Evolutionary conservation across 2,797 vertebrate species (phyloP).

Genomic region (Rallus crepitans): DNA sequence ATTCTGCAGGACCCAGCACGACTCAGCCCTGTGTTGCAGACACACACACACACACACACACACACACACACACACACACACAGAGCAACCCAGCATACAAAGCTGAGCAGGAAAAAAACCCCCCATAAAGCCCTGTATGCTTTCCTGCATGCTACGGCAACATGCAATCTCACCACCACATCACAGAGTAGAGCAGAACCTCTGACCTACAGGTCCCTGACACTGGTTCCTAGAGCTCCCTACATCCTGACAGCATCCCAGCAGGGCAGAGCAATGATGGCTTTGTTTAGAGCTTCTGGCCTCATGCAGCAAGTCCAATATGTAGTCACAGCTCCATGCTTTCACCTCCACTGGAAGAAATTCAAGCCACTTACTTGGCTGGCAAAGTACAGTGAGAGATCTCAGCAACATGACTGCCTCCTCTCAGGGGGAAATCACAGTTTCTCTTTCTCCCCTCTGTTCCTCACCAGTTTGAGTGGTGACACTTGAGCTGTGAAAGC

Average conservation of each 20-base stretch:
- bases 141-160: background rate
- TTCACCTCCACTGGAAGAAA: background rate
- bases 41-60: background rate
- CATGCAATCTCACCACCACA: background rate
- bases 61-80: background rate
- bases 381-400: background rate
- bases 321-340: background rate
- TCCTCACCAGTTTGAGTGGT: fast-evolving
- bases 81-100: background rate
- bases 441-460: background rate
- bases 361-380: background rate
- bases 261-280: background rate
- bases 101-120: background rate
- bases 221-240: background rate
- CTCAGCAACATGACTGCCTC: fast-evolving
- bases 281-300: background rate
- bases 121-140: background rate
- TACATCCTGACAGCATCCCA: background rate
- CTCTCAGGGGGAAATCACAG: background rate
- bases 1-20: background rate
- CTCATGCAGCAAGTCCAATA: background rate
- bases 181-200: background rate
- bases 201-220: background rate
- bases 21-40: background rate
- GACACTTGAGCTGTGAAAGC: background rate